Evolutionary conservation across 2,888 invertebrate species (phyloP).

Genomic region (Blastobasis lacticolella): DNA sequence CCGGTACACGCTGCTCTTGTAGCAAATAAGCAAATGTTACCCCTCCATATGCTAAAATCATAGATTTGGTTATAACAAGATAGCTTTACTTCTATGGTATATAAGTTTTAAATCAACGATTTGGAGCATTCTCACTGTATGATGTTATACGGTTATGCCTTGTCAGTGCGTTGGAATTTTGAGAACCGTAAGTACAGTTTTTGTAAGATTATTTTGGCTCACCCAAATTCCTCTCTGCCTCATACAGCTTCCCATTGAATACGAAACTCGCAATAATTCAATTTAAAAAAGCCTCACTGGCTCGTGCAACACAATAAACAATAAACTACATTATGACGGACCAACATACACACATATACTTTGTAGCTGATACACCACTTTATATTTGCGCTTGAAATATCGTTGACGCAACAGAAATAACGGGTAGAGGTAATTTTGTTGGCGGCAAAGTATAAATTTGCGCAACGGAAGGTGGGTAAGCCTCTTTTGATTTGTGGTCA

Average conservation of each 20-base stretch:
- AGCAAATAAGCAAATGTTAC: too few species aligned
- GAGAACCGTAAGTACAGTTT: too few species aligned
- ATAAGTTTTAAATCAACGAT: neutral
- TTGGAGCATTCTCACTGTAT: neutral
- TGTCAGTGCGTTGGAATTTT: too few species aligned
- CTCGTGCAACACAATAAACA: conserved; percentile 39
- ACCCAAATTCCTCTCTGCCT: too few species aligned
- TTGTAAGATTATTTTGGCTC: too few species aligned
- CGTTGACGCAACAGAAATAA: conserved; percentile 10
- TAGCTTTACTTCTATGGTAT: too few species aligned
- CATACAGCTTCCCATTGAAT: too few species aligned
- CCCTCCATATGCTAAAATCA: too few species aligned
- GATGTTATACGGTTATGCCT: too few species aligned
- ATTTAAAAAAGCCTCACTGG: conserved; percentile 12
- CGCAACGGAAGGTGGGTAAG: conserved; percentile 37
- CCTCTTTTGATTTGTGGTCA: conserved; percentile 57
- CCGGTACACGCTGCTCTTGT: too few species aligned
- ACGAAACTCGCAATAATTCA: conserved; percentile 10
- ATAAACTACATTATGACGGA: conserved; percentile 52
- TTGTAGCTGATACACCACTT: conserved; percentile 18
- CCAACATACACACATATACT: conserved; percentile 32
- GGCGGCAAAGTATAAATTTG: conserved; percentile 19
- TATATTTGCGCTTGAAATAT: conserved; percentile 3
- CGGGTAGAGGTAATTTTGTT: conserved; percentile 10
- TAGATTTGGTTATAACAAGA: too few species aligned